Conservation (phyloP, 92 coral and sea anemone genomes). For the Palythoa grandiflora region DNA sequence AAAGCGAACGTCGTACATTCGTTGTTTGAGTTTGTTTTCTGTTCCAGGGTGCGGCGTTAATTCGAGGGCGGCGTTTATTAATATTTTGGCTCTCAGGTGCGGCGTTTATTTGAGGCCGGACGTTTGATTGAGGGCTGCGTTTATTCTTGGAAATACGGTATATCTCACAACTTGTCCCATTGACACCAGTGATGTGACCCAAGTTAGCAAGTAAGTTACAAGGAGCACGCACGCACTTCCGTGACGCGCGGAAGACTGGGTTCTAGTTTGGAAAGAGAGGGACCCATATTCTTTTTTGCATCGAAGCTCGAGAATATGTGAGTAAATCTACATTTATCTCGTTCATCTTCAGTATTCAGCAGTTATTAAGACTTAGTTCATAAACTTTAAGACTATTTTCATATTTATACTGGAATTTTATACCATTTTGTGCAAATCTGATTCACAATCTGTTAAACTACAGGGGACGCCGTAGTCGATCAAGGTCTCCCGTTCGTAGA, state of each 20-base stretch:
- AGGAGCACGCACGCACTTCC: too few relatives aligned
- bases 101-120: too few relatives aligned
- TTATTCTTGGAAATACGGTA: too few relatives aligned
- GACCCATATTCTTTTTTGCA: slow-evolving; percentile 48
- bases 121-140: too few relatives aligned
- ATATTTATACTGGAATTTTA: background rate
- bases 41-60: too few relatives aligned
- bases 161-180: too few relatives aligned
- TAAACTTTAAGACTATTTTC: background rate
- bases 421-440: slow-evolving; percentile 13
- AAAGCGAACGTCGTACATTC: too few relatives aligned
- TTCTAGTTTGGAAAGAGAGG: slow-evolving; percentile 21
- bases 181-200: too few relatives aligned
- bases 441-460: slow-evolving; percentile 23
- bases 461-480: slow-evolving; percentile 92
- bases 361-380: background rate
- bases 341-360: slow-evolving; percentile 22
- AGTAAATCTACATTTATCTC: slow-evolving; percentile 59
- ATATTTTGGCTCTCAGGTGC: too few relatives aligned
- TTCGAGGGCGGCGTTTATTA: too few relatives aligned
- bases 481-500: slow-evolving; percentile 83
- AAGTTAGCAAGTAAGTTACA: too few relatives aligned
- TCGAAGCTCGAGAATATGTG: slow-evolving; percentile 42
- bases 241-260: slow-evolving; percentile 31
- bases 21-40: too few relatives aligned